Evolutionary conservation across 2,888 invertebrate species (phyloP).

Genomic region (Heliconius cydno): DNA sequence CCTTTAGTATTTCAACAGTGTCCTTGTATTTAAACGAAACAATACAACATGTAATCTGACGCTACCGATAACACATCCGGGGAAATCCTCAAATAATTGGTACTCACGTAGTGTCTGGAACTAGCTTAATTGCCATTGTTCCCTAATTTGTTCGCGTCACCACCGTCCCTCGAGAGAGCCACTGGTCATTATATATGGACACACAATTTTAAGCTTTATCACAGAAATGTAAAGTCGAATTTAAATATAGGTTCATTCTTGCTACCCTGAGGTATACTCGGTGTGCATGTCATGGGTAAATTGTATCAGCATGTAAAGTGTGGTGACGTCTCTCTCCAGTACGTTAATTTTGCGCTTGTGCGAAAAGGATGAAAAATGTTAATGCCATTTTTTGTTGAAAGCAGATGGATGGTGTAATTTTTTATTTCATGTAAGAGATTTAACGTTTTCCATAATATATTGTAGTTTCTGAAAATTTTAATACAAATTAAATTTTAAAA

Average conservation of each 20-base stretch:
- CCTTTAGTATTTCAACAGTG: not conserved
- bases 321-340: slow-evolving; percentile 35
- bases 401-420: slow-evolving; percentile 17
- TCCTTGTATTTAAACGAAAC: not conserved
- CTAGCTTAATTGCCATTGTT: slow-evolving; percentile 60
- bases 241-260: not conserved
- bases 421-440: slow-evolving; percentile 27
- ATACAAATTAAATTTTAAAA: not conserved
- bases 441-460: slow-evolving; percentile 9
- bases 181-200: slow-evolving; percentile 55
- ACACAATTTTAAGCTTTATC: slow-evolving; percentile 27
- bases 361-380: slow-evolving; percentile 23
- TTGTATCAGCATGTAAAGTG: slow-evolving; percentile 33
- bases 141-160: slow-evolving; percentile 63
- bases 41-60: slow-evolving; percentile 39
- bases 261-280: slow-evolving; percentile 22
- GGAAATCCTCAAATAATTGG: slow-evolving; percentile 53
- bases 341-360: not conserved
- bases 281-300: slow-evolving; percentile 41
- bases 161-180: slow-evolving; percentile 53
- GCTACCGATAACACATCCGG: slow-evolving; percentile 45
- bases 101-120: slow-evolving; percentile 50
- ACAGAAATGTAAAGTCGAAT: not conserved
- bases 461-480: slow-evolving; percentile 5
- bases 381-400: slow-evolving; percentile 18